A percentile compares a stretch with the other conserved stretches of the same genome.
Conservation (phyloP, 2,113 vertebrate species). For the Platycercus adscitus region DNA sequence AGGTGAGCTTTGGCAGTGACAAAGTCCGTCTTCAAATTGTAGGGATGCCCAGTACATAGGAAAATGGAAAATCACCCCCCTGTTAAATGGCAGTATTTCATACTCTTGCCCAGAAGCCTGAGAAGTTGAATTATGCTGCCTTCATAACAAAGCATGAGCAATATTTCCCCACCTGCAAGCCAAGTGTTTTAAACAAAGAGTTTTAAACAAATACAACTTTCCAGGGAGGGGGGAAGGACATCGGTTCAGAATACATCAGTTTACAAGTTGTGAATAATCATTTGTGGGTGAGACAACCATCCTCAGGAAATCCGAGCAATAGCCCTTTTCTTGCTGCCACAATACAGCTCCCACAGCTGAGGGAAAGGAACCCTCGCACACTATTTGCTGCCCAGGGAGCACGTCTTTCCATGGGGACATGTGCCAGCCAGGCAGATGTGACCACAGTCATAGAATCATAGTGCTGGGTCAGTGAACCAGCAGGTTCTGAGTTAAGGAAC, state of each 20-base stretch:
- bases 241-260: background rate
- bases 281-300: constrained; percentile 40
- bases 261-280: constrained; percentile 20
- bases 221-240: background rate
- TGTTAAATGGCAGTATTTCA: background rate
- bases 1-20: background rate
- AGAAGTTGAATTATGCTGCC: background rate
- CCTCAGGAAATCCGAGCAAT: constrained; percentile 65
- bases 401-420: rapidly evolving
- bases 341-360: constrained; percentile 28
- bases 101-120: background rate
- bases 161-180: constrained; percentile 57
- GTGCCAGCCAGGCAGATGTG: rapidly evolving
- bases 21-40: background rate
- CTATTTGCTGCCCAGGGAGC: background rate
- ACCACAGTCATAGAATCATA: rapidly evolving
- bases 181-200: constrained; percentile 57
- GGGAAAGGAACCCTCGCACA: background rate
- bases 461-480: background rate
- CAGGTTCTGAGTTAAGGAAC: background rate
- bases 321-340: constrained; percentile 20
- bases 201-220: constrained; percentile 51
- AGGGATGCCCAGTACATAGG: background rate
- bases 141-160: constrained; percentile 53
- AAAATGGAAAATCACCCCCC: background rate